Evolutionary conservation across 2,888 invertebrate genomes (phyloP).

Genomic region (Shargacucullia verbasci): DNA sequence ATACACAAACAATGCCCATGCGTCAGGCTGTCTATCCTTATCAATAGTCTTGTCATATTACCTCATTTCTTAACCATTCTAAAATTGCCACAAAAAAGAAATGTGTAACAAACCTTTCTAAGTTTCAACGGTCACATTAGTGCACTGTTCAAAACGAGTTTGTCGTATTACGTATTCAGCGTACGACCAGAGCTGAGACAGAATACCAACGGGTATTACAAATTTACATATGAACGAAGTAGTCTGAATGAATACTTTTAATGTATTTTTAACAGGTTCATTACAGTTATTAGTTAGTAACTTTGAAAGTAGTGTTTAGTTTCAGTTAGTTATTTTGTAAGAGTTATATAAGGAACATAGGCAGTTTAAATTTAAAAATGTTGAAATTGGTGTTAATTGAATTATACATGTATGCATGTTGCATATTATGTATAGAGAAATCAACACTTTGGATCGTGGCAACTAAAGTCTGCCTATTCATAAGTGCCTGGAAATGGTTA

Average conservation of each 20-base stretch:
- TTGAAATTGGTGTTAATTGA: too few relatives aligned
- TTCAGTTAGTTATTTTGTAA: background rate
- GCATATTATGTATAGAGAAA: too few relatives aligned
- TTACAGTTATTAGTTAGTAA: conserved; percentile 1
- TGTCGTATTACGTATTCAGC: conserved; percentile 31
- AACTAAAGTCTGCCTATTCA: too few relatives aligned
- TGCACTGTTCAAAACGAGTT: conserved; percentile 16
- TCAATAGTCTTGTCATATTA: too few relatives aligned
- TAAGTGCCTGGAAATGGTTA: too few relatives aligned
- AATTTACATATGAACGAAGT: conserved; percentile 35
- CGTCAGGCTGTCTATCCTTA: too few relatives aligned
- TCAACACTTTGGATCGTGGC: too few relatives aligned
- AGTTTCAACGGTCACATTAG: background rate
- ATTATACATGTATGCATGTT: too few relatives aligned
- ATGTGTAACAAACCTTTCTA: background rate
- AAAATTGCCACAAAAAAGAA: background rate
- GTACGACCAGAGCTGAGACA: conserved; percentile 10
- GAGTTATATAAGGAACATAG: too few relatives aligned
- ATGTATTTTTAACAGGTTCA: conserved; percentile 7
- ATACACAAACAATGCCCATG: too few relatives aligned
- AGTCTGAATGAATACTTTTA: background rate
- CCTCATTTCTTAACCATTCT: background rate
- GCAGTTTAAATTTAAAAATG: too few relatives aligned
- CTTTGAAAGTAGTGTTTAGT: background rate
- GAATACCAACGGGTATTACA: conserved; percentile 20